phyloP scores from a whole-genome alignment of 2,797 vertebrate genomes.

The Sylvilagus floridanus region DNA sequence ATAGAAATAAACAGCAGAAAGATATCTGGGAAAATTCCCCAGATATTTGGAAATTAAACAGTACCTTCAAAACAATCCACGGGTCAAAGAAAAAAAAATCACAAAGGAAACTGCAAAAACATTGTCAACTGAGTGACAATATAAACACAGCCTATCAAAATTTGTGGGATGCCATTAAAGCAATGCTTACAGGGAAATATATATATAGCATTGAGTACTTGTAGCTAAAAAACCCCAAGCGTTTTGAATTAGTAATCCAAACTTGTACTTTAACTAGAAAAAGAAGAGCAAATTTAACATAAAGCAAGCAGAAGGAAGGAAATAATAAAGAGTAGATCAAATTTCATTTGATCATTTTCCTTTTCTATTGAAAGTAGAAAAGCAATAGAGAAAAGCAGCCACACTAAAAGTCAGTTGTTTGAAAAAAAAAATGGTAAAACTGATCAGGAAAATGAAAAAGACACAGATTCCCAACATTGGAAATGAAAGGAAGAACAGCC shows the following conservation, averaged over 20 bases:
- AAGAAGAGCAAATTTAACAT: constrained; percentile 22
- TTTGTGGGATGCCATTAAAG: neutral
- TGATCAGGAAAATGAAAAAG: neutral
- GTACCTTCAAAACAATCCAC: constrained; percentile 12
- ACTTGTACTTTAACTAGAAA: neutral
- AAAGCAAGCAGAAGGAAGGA: constrained; percentile 32
- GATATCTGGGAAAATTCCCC: neutral
- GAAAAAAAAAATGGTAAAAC: neutral
- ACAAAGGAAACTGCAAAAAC: constrained; percentile 9
- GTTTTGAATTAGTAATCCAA: neutral
- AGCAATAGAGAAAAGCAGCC: neutral
- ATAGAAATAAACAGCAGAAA: constrained; percentile 14
- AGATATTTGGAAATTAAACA: constrained; percentile 58
- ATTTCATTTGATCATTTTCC: neutral
- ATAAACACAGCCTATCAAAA: constrained; percentile 49
- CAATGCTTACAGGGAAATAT: neutral
- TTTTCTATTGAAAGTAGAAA: neutral
- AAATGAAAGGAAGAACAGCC: neutral
- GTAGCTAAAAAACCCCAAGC: neutral
- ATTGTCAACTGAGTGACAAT: constrained; percentile 17
- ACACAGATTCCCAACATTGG: neutral
- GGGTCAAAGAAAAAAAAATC: constrained; percentile 42
- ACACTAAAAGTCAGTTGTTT: neutral
- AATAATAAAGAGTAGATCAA: neutral
- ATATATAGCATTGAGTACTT: constrained; percentile 11